A percentile compares a stretch with the other conserved stretches of the same genome.
phyloP scores from a whole-genome alignment of 2,888 invertebrate species.

The Zonitis immaculata region DNA sequence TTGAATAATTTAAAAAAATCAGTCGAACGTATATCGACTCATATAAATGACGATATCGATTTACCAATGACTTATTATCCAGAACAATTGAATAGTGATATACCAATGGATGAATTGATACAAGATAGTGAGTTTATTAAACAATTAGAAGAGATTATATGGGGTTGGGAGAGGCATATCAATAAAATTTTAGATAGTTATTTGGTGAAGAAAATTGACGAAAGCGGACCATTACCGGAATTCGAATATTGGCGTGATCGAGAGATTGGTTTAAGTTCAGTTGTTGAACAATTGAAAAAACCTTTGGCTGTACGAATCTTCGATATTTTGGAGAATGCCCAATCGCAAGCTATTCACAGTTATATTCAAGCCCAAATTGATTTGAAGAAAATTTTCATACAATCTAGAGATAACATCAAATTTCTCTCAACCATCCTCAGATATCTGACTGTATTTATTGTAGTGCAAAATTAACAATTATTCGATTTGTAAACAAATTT shows the following conservation, averaged over 20 bases:
- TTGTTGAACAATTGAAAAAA: constrained; percentile 78
- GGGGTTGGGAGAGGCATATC: constrained; percentile 65
- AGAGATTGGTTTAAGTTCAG: constrained; percentile 69
- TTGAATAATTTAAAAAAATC: constrained; percentile 42
- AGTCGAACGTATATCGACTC: constrained; percentile 59
- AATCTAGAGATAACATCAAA: constrained; percentile 74
- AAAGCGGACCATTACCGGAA: constrained; percentile 77
- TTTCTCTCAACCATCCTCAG: constrained; percentile 71
- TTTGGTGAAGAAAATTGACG: constrained; percentile 58
- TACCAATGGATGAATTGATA: constrained; percentile 39
- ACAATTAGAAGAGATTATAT: constrained; percentile 59
- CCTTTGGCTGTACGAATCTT: constrained; percentile 62
- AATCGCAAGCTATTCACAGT: constrained; percentile 55
- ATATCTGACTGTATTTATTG: constrained; percentile 58
- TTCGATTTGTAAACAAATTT: not conserved
- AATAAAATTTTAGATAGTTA: constrained; percentile 54
- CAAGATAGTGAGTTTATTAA: constrained; percentile 52
- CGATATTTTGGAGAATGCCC: constrained; percentile 53
- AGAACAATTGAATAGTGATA: constrained; percentile 42
- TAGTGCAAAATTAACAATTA: not conserved
- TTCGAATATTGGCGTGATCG: constrained; percentile 82
- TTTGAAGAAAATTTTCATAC: constrained; percentile 63
- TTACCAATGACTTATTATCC: constrained; percentile 60
- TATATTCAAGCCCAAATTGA: constrained; percentile 60
- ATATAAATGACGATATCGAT: constrained; percentile 70